These are phyloP conservation scores for Takifugu flavidus DNA, from an alignment of 2,113 vertebrate genomes.

Conservation along the genomic window DNA sequence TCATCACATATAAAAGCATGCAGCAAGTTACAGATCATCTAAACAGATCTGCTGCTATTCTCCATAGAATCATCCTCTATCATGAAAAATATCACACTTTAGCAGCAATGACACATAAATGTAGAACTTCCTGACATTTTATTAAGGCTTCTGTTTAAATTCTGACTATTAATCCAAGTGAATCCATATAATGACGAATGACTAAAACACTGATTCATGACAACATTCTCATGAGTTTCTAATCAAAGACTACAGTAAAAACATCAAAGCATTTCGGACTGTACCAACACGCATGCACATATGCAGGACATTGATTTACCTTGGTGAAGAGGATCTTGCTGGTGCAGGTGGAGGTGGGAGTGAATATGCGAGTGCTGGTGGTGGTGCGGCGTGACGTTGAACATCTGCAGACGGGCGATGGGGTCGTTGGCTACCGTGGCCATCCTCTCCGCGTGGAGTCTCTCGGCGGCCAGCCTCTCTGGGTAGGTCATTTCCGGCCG, in stretches of 20 bases:
- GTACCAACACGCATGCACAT: neutral
- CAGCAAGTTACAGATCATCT: neutral
- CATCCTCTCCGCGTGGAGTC: constrained; percentile 94
- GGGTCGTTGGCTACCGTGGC: constrained; percentile 93
- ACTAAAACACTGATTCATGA: neutral
- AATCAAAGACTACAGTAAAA: neutral
- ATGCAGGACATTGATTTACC: constrained; percentile 77
- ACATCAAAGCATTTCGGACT: neutral
- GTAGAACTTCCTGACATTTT: no score
- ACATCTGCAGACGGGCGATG: constrained; percentile 96
- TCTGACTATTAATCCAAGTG: no score
- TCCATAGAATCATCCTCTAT: no score
- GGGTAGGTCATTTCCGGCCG: constrained; percentile 97
- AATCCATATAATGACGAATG: no score
- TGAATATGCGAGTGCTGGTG: constrained; percentile 99
- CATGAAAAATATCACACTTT: no score
- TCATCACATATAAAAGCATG: neutral
- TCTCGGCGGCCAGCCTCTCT: constrained; percentile 91
- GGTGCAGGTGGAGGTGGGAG: constrained; percentile 97
- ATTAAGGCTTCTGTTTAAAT: no score
- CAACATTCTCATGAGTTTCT: neutral
- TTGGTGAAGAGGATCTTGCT: constrained; percentile 98
- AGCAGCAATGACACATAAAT: no score
- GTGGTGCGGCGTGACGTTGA: constrained; percentile 97
- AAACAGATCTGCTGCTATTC: no score